Percentiles rank a stretch among this genome's conserved stretches.
phyloP scores from a whole-genome alignment of 1,140 invertebrate genomes.

The Procambarus clarkii region DNA sequence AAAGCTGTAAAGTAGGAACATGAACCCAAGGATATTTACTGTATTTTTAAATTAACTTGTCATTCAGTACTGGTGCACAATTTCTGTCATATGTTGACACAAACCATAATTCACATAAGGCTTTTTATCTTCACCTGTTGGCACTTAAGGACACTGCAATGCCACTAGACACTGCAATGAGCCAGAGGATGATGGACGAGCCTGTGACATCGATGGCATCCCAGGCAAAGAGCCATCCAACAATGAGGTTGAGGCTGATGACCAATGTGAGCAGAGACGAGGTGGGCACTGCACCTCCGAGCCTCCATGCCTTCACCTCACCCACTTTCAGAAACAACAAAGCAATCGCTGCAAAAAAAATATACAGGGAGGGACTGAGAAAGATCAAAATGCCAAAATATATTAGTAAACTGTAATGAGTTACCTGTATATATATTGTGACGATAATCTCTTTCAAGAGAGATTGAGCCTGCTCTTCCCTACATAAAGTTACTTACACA shows the following conservation, averaged over 20 bases:
- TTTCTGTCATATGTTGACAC: not conserved
- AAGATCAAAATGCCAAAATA: too few species aligned
- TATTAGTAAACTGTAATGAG: too few species aligned
- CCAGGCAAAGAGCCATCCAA: conserved; percentile 47
- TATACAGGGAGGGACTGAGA: not conserved
- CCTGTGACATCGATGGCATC: conserved; percentile 13
- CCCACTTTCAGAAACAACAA: conserved; percentile 18
- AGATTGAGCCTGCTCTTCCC: too few species aligned
- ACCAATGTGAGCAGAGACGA: conserved; percentile 14
- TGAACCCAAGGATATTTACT: not conserved
- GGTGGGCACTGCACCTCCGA: conserved; percentile 6
- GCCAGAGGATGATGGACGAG: not conserved
- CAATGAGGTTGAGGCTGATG: conserved; percentile 27
- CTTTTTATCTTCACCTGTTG: not conserved
- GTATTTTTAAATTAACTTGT: not conserved
- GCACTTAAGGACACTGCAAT: conserved; percentile 11
- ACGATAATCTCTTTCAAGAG: too few species aligned
- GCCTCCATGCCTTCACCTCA: conserved; percentile 1
- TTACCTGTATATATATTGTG: too few species aligned
- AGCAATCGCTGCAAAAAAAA: not conserved
- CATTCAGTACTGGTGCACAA: not conserved
- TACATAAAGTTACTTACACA: too few species aligned
- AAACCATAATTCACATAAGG: not conserved
- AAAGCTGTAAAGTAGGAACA: conserved; percentile 20
- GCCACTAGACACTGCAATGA: conserved; percentile 1